Base-by-base conservation (phyloP, 2,797 vertebrate species). In the Phoeniculus purpureus region DNA sequence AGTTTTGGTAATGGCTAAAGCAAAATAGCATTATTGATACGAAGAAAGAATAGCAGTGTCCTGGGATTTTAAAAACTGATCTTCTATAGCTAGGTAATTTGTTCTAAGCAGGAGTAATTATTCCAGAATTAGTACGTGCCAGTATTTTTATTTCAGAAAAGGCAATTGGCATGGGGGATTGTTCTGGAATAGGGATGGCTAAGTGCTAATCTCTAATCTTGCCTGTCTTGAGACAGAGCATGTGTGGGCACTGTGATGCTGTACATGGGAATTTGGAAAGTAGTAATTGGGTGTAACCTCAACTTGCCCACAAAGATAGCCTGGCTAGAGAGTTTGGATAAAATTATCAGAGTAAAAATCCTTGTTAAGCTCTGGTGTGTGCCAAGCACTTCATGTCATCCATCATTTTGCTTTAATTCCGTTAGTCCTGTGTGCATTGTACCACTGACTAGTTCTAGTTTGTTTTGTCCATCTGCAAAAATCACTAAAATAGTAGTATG, bases 11-110 rank as follows among this genome's bases (percentile, higher is more conserved):
- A 79, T 56, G 40, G 85, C 40, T 76, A 34, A 86, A 90, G 47
- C 56, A 73, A 94, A 87, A 92, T 79, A 64, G 47, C 19, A 66
- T 90, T 86, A 52, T 74, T 90, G 68, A 77, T 74, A 85, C 25
- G 65, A 81, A 86, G 56, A 76, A 91, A 83, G 62, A 88, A 48
- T 75, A 86, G 86, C 43, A 56, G 25, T 40, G 40, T 78, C n/a
- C 65, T 58, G 59, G 70, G 74, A 79, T 86, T 96, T 84, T 76
- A 52, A 86, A 95, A 88, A 52, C 48, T 74, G 68, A 48, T 84
- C 66, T 74, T 93, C 78, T 66, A 37, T 70, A 86, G 54, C 76
- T 70, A 40, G 70, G 80, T 62, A 87, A 72, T 55, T 48, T 59
- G 75, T 71, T 79, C 76, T 85, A 71, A 81, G 74, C 45, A 71